Base-by-base conservation (phyloP, 30 jellyfish, hydroid and myxozoan species). In the Clytia hemisphaerica region DNA sequence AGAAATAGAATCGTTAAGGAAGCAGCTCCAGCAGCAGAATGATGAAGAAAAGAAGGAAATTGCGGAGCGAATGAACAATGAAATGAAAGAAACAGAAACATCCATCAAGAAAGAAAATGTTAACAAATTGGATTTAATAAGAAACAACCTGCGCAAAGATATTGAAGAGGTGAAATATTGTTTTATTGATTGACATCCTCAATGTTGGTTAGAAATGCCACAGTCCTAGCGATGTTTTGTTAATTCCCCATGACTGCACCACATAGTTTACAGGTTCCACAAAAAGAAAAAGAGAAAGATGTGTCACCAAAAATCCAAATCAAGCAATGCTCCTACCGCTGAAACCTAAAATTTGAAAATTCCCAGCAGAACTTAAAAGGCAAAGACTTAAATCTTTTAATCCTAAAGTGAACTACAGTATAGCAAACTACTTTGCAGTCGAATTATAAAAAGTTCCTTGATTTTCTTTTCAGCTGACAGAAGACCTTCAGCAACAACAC, bases 111-210 rank as follows among this genome's bases (percentile, higher is more conserved):
- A 7, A 31, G 30, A 57, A 21, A 9, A 57, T 5, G 16, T 22
- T 2, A 6, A 28, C 15, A 45, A 57, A 22, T 5, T 57, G 2
- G 54, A 57, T 16, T 22, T 22, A 31, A 21, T 57, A 28, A 57
- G 30, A 57, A 45, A 57, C 4, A 45, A 57, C 7, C 30, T 57
- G 70, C 70, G 16, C 38, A 57, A 45, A 21, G 70, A 22, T 22
- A 57, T 22, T 25, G 70, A 57, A 57, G 30, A 38, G 15, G 70
- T 57, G 30, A 6, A 45, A 22, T 22, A 46, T 9, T 46, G 6
- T 46, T 46, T 2, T 46, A 46, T 46, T 4, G 24, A 9, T 9
- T 46, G 9, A 2, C 24, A 30, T 46, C n/a, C 10, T 40, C 14
- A 40, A 40, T 7, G 53, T 10, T 10, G n/a, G 10, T 40, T 40